Evolutionary conservation across 2,113 vertebrate genomes (phyloP), one percentile per base, ranked within the genome.

Genomic region (rat (Rattus norvegicus)): DNA sequence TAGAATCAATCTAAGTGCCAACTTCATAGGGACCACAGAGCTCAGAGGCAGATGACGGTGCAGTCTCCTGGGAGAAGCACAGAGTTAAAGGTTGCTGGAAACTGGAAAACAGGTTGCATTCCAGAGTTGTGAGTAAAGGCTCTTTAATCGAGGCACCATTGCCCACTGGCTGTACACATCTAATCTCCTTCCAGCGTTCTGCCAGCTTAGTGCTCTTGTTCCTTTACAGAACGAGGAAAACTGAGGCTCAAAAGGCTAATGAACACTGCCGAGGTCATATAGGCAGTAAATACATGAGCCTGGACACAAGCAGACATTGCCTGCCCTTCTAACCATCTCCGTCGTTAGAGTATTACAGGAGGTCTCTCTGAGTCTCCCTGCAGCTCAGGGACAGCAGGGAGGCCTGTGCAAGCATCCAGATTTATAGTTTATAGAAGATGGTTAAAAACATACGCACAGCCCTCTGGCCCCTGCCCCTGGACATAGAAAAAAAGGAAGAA

Each of bases 401-500:
- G 65, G 28, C 8, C 26, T 39, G 7, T 33, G 33, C 30, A 20
- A 65, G 70, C 43, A 72, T 52, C 86, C 65, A 70, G 33, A 88
- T 54, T 47, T 75, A 36, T 54, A 52, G 92, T 69, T 87, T 73
- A 96, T 11, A 76, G 56, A 52, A 73, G n/a, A 39, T 11, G 36
- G 59, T n/a, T 12, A 36, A 59, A 43, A 52, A 43, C 10, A 16
- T n/a, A 79, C 12, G 33, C 59, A 47, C 83, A 43, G 39, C 36
- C 61, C 2, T 33, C 24, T 88, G 49, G 54, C 43, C n/a, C 54
- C 11, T 88, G 43, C 22, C 30, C 59, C 63, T 36, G 76, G 70
- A 92, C 36, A 33, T 4, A 30, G 91, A 70, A 93, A 90, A 43
- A 47, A 33, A 95, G 73, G 20, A 95, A 94, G 47, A 87, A 79